These are phyloP conservation scores for Tupaia chinensis DNA, from an alignment of 2,113 vertebrate species.

Conservation along the genomic window DNA sequence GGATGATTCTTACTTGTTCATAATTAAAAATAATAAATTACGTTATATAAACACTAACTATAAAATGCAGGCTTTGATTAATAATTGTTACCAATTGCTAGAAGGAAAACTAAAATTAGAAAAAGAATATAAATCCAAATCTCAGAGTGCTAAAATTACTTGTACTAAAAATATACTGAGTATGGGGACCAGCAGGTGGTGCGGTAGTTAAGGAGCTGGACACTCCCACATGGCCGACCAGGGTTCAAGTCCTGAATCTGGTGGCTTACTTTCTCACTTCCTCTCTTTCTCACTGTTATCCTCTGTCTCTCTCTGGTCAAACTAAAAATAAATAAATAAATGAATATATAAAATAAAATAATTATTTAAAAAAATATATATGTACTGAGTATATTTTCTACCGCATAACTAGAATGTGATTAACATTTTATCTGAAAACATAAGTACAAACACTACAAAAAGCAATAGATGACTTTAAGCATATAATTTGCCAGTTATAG, in stretches of 20 bases:
- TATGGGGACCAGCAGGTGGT: no score
- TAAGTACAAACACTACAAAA: slow-evolving; percentile 25
- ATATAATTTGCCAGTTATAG: neutral
- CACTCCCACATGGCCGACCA: no score
- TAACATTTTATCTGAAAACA: slow-evolving; percentile 29
- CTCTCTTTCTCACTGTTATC: no score
- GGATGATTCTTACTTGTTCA: neutral
- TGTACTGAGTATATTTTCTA: neutral
- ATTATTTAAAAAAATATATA: no score
- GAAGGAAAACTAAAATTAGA: neutral
- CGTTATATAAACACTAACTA: slow-evolving; percentile 27
- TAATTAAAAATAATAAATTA: slow-evolving; percentile 45
- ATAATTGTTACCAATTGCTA: slow-evolving; percentile 36
- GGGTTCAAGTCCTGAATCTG: no score
- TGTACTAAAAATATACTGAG: neutral
- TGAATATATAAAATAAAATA: no score
- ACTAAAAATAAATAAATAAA: no score
- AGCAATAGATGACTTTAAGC: neutral
- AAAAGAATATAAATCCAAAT: neutral
- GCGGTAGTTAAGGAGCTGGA: no score
- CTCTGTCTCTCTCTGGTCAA: no score
- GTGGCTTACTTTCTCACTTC: no score
- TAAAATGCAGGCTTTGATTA: slow-evolving; percentile 40
- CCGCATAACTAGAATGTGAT: neutral
- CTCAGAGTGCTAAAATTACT: slow-evolving; percentile 17